Percentiles rank a stretch among this genome's conserved stretches.
These are phyloP conservation scores for Sardina pilchardus DNA, from an alignment of 2,113 vertebrate genomes.

Conservation along the genomic window DNA sequence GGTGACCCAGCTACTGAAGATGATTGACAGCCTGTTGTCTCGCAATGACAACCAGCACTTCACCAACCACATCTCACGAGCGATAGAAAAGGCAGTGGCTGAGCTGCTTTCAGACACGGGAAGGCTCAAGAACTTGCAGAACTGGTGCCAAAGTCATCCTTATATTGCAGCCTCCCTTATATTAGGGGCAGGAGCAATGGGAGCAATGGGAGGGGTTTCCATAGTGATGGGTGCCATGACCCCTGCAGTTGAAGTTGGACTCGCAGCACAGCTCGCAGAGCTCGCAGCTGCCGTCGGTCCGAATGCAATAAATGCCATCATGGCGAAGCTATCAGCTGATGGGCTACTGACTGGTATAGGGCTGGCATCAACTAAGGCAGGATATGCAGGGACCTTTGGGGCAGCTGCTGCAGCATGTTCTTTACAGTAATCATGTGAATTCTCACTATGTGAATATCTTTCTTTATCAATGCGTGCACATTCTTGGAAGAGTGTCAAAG, in stretches of 20 bases:
- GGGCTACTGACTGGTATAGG: too few relatives aligned
- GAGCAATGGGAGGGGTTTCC: neutral
- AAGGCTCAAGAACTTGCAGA: neutral
- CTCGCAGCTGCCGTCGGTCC: too few relatives aligned
- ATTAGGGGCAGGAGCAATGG: neutral
- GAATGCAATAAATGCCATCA: too few relatives aligned
- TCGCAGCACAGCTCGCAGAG: too few relatives aligned
- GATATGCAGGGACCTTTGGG: too few relatives aligned
- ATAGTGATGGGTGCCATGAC: neutral
- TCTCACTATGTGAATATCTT: too few relatives aligned
- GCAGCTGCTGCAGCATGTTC: too few relatives aligned
- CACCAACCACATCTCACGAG: neutral
- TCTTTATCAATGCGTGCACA: too few relatives aligned
- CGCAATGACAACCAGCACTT: constrained; percentile 22
- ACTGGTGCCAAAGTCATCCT: constrained; percentile 25
- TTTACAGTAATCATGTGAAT: too few relatives aligned
- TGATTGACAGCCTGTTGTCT: constrained; percentile 17
- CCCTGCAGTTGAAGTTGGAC: constrained; percentile 24
- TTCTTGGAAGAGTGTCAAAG: too few relatives aligned
- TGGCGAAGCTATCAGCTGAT: too few relatives aligned
- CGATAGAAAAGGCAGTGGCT: neutral
- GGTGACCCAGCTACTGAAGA: constrained; percentile 35
- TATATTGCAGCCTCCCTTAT: neutral
- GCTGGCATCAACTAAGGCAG: too few relatives aligned
- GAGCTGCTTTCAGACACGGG: neutral